These are phyloP conservation scores for Trypoxylus dichotomus DNA, from an alignment of 1,140 invertebrate genomes.

Conservation along the genomic window DNA sequence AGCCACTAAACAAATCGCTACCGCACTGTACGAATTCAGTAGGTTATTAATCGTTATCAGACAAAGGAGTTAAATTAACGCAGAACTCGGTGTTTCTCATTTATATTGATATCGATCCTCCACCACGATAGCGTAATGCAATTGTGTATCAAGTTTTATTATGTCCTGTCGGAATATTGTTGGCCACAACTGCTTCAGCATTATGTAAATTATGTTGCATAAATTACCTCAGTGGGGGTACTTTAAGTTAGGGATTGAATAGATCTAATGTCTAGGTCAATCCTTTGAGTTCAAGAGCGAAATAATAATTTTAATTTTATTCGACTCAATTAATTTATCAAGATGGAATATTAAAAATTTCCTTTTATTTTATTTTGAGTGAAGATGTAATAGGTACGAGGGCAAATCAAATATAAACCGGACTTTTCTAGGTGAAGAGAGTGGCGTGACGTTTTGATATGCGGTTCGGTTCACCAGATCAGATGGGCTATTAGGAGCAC, in stretches of 20 bases:
- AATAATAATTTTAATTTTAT: too few relatives aligned
- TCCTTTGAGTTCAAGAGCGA: too few relatives aligned
- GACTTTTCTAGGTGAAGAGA: too few relatives aligned
- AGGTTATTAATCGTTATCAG: slow-evolving; percentile 11
- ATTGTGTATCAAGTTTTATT: not conserved
- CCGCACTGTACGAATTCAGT: not conserved
- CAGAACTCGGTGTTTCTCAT: not conserved
- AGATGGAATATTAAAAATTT: too few relatives aligned
- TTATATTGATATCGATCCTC: slow-evolving; percentile 16
- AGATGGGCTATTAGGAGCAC: too few relatives aligned
- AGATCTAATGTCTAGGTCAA: too few relatives aligned
- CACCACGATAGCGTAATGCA: not conserved
- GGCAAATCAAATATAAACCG: too few relatives aligned
- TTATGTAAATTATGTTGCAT: not conserved
- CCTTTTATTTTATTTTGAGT: too few relatives aligned
- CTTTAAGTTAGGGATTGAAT: not conserved
- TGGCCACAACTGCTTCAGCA: not conserved
- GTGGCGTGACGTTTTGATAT: too few relatives aligned
- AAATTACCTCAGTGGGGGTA: not conserved
- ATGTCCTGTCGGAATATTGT: not conserved
- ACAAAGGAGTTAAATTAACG: slow-evolving; percentile 16
- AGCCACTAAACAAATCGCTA: slow-evolving; percentile 11
- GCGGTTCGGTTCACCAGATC: too few relatives aligned
- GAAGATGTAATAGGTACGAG: too few relatives aligned
- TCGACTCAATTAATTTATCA: too few relatives aligned